These are phyloP conservation scores for Tadarida brasiliensis DNA, from an alignment of 2,797 vertebrate genomes.

Conservation along the genomic window DNA sequence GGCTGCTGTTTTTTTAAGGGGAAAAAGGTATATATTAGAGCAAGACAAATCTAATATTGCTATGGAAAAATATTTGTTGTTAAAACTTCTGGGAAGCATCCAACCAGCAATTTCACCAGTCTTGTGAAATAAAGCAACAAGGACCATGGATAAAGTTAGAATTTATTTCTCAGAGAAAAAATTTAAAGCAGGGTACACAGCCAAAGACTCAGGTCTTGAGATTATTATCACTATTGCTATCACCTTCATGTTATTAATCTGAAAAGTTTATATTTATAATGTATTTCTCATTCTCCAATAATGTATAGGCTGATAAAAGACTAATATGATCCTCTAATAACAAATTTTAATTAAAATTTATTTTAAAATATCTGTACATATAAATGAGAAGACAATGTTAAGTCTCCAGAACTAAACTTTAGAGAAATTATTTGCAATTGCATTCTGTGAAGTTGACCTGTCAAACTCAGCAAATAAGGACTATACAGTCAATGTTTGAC, in stretches of 20 bases:
- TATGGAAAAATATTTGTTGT: not conserved
- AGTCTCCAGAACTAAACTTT: not conserved
- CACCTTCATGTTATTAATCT: not conserved
- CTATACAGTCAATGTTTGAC: not conserved
- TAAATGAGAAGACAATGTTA: not conserved
- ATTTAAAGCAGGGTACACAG: not conserved
- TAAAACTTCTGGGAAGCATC: conserved; percentile 25
- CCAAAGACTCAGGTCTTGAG: not conserved
- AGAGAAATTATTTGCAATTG: not conserved
- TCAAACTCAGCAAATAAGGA: not conserved
- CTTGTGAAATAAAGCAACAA: conserved; percentile 12
- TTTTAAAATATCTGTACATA: conserved; percentile 26
- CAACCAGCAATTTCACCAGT: not conserved
- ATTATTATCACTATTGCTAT: not conserved
- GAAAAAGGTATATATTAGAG: not conserved
- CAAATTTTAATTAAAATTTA: not conserved
- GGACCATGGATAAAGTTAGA: not conserved
- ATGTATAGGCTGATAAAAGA: not conserved
- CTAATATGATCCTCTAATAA: not conserved
- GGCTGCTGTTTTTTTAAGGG: not conserved
- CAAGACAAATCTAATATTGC: not conserved
- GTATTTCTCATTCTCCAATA: not conserved
- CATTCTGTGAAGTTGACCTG: not conserved
- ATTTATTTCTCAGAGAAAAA: not conserved
- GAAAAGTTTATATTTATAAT: conserved; percentile 22